Evolutionary conservation across 2,888 invertebrate genomes (phyloP).

Genomic region (Dolomedes plantarius): DNA sequence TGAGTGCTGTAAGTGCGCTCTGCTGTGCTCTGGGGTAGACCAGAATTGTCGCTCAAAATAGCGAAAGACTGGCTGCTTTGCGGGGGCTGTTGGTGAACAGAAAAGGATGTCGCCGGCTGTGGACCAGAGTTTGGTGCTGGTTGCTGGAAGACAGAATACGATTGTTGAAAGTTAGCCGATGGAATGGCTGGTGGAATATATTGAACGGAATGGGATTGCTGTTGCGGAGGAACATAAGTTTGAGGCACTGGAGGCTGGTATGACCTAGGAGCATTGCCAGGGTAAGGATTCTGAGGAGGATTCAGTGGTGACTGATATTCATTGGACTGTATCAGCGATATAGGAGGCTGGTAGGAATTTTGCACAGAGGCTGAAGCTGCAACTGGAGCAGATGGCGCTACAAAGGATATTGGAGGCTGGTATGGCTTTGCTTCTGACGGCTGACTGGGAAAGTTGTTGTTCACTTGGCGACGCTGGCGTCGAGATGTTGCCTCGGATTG

Average conservation of each 20-base stretch:
- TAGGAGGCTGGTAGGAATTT: slow-evolving; percentile 42
- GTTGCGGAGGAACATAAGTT: background rate
- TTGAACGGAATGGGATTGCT: background rate
- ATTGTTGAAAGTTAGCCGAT: background rate
- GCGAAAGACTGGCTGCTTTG: background rate
- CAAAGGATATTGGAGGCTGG: slow-evolving; percentile 45
- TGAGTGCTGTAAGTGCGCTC: slow-evolving; percentile 36
- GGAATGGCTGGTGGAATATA: background rate
- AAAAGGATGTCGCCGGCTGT: slow-evolving; percentile 7
- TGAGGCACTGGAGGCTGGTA: background rate
- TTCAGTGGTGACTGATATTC: slow-evolving; percentile 18
- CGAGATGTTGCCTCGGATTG: background rate
- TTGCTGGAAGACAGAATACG: background rate
- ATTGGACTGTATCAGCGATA: background rate
- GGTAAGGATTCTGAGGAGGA: background rate
- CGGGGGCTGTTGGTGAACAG: slow-evolving; percentile 32
- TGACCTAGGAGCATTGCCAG: background rate
- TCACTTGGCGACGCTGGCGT: background rate
- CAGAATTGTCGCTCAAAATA: background rate
- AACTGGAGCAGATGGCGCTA: slow-evolving; percentile 2
- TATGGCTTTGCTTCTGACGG: slow-evolving; percentile 22
- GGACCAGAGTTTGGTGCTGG: background rate
- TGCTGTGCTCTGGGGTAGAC: background rate
- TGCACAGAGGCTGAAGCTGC: background rate
- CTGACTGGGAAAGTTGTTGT: background rate